Evolutionary conservation across 2,113 vertebrate species (phyloP), one percentile per base, ranked within the genome.

Genomic region (Fukomys damarensis): DNA sequence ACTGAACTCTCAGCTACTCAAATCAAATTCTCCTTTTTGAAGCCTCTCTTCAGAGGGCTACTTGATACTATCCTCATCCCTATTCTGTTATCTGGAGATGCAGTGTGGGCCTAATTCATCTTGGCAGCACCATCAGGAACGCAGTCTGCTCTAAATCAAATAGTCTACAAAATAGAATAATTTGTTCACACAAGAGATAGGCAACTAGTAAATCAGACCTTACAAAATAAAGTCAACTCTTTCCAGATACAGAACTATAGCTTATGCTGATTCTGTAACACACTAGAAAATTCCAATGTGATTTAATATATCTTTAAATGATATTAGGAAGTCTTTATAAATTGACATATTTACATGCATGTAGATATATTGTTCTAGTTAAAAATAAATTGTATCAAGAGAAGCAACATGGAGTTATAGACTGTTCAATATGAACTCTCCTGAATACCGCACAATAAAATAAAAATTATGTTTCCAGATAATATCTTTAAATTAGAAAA

Each of bases 111-210:
- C 41, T 56, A 94, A 82, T 89, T 86, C 56, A 94, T 84, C 96
- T 90, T 41, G 59, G 30, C 77, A 82, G 59, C 54, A 28, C 66
- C 82, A 88, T 49, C 52, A 91, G 65, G 54, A 72, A 65, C 35
- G 58, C 5, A 59, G 70, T 93, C 65, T 82, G 52, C 81, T 96
- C 38, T 86, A 92, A 96, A 65, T 95, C 56, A 35, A 88, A 96
- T 1, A 58, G 84, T 65, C 70, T 70, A 76, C 68, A 52, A 95
- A 85, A 56, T 65, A 76, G 56, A 94, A 93, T 94, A 77, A 96
- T 91, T 65, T 86, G 81, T 76, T 77, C 65, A 89, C 28, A 89
- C 49, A 28, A 70, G 54, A 96, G 86, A 66, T 7, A 91, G 77
- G 76, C 58, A 93, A 87, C 76, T 26, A 94, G 82, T 65, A 93